These are phyloP conservation scores for Bufotes viridis DNA, from an alignment of 2,797 vertebrate species.

Conservation along the genomic window DNA sequence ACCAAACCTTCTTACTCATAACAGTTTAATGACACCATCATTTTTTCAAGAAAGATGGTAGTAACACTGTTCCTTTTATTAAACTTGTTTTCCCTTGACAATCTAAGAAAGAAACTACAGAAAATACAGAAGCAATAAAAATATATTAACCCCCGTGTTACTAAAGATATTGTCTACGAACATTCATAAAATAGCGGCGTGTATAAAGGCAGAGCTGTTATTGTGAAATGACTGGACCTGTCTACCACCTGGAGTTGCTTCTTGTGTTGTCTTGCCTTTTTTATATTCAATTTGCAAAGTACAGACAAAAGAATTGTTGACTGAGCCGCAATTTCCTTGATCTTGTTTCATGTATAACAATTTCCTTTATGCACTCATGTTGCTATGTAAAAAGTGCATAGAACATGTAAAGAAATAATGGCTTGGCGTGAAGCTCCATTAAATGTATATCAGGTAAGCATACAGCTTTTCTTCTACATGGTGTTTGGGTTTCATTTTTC, in stretches of 20 bases:
- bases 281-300: conserved; percentile 29
- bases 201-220: conserved; percentile 13
- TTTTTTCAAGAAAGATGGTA: conserved; percentile 36
- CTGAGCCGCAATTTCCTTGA: conserved; percentile 16
- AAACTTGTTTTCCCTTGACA: conserved; percentile 44
- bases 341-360: conserved; percentile 14
- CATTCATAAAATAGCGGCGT: background rate
- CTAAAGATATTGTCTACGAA: background rate
- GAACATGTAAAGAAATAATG: conserved; percentile 1
- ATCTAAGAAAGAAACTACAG: conserved; percentile 24
- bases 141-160: conserved; percentile 31
- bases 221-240: conserved; percentile 17
- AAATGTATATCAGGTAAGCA: background rate
- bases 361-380: conserved; percentile 23
- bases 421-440: conserved; percentile 19
- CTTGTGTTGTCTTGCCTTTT: conserved; percentile 20
- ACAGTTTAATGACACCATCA: conserved; percentile 11
- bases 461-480: background rate
- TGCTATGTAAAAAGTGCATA: conserved; percentile 16
- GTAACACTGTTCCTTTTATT: conserved; percentile 46
- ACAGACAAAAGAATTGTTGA: conserved; percentile 19
- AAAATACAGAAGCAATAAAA: conserved; percentile 19
- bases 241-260: conserved; percentile 24
- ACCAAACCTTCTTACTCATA: background rate
- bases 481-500: background rate